Evolutionary conservation across 2,888 invertebrate species (phyloP).

Genomic region (Brassicogethes aeneus): DNA sequence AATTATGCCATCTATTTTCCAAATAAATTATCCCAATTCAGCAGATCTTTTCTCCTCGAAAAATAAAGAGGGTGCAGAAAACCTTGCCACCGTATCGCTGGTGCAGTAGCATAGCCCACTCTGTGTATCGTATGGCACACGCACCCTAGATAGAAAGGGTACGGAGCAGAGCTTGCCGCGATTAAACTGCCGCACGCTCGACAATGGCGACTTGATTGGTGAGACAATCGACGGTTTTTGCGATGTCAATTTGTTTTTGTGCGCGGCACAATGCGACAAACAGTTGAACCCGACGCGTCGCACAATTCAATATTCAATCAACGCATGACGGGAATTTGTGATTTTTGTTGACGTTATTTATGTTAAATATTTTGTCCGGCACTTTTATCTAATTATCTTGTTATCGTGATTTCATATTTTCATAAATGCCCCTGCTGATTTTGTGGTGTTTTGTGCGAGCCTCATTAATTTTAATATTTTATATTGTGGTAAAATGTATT

Average conservation of each 20-base stretch:
- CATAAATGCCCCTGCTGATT: too few species aligned
- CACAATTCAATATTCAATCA: constrained; percentile 38
- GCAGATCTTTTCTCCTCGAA: too few species aligned
- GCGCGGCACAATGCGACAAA: constrained; percentile 37
- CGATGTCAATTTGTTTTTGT: constrained; percentile 44
- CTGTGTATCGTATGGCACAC: too few species aligned
- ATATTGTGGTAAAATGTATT: too few species aligned
- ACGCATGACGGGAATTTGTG: constrained; percentile 38
- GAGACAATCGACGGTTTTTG: constrained; percentile 43
- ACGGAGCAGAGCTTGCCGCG: too few species aligned
- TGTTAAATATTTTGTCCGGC: constrained; percentile 25
- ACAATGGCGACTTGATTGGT: constrained; percentile 41
- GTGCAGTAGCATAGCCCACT: too few species aligned
- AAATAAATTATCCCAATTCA: too few species aligned
- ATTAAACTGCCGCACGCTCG: constrained; percentile 38
- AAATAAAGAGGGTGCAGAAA: background rate
- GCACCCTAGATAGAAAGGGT: too few species aligned
- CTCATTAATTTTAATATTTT: too few species aligned
- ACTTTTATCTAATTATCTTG: background rate
- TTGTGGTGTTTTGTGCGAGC: too few species aligned
- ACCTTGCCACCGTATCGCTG: too few species aligned
- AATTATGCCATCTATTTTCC: too few species aligned
- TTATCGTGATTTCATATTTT: background rate
- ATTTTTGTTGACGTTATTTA: constrained; percentile 37
- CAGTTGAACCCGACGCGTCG: constrained; percentile 32